Evolutionary conservation across 2,113 vertebrate genomes (phyloP), one percentile per base, ranked within the genome.

Genomic region (Centropristis striata): DNA sequence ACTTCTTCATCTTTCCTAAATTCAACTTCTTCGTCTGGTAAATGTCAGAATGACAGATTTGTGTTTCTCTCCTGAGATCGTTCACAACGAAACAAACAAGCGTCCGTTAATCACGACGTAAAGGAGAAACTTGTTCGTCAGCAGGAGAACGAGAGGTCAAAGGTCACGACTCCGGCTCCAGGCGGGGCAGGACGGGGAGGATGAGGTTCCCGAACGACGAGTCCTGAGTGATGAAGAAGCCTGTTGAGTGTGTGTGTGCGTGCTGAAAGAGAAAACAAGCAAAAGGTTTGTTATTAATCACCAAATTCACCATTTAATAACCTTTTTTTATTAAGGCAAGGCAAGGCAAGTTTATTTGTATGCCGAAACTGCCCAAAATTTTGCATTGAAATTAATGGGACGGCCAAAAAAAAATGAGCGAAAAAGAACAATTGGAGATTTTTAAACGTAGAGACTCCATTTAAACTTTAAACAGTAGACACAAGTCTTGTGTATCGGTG

Each of bases 151-250:
- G 21, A 95, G 95, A 95, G 75, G 96, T 96, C 86, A 96, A 96
- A 46, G 96, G 96, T 11, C 96, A 98, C 74, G 96, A 98, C 73
- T 98, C 96, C 32, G 95, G 94, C 58, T 98, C 97, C 78, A 98
- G 94, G 68, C 97, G 95, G 36, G 97, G 97, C 79, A 99, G 90
- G 28, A 99, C 97, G 0, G 97, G 97, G 85, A 98, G 97, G 94
- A 99, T 98, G 71, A 98, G 96, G 90, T 99, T 99, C 88, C 97
- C 97, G 85, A 99, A 99, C 0, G 97, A 97, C 18, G 97, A 98
- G 86, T 98, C 97, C 85, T 99, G 97, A 61, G 97, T 99, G 93
- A 99, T 98, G 95, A 98, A 99, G 92, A 97, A 99, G 88, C 97
- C 97, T 5, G 97, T 96, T 4, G 97, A 98, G 87, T 99, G 97